Conservation (phyloP, 2,113 vertebrate genomes). For the Ochotona princeps region DNA sequence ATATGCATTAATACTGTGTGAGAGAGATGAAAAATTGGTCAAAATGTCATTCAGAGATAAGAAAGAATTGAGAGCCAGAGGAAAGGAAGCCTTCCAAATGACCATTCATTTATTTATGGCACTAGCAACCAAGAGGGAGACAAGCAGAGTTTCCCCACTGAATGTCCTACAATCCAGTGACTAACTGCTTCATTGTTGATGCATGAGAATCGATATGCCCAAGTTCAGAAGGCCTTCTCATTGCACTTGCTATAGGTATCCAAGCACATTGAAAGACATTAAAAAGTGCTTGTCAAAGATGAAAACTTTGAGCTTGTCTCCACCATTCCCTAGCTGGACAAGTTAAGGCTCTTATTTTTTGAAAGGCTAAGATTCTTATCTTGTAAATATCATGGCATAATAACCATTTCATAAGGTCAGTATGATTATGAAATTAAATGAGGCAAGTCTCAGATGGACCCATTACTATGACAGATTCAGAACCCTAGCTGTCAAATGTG, state of each 20-base stretch:
- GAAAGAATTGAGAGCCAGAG: neutral
- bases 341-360: neutral
- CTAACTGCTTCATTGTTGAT: neutral
- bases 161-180: neutral
- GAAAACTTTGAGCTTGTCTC: too few relatives aligned
- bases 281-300: neutral
- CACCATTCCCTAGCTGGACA: neutral
- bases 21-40: neutral
- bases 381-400: neutral
- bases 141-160: neutral
- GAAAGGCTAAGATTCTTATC: neutral
- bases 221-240: neutral
- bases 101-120: neutral
- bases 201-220: too few relatives aligned
- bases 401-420: neutral
- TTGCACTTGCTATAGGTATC: rapidly evolving
- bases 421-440: neutral
- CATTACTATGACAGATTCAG: neutral
- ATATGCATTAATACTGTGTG: neutral
- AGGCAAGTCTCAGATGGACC: neutral
- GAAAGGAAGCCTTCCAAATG: neutral
- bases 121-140: neutral
- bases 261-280: neutral
- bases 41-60: neutral
- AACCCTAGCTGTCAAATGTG: neutral